Percentiles rank a stretch among this genome's conserved stretches.
Conservation (phyloP, 2,888 invertebrate genomes). For the Oscheius sp. region DNA sequence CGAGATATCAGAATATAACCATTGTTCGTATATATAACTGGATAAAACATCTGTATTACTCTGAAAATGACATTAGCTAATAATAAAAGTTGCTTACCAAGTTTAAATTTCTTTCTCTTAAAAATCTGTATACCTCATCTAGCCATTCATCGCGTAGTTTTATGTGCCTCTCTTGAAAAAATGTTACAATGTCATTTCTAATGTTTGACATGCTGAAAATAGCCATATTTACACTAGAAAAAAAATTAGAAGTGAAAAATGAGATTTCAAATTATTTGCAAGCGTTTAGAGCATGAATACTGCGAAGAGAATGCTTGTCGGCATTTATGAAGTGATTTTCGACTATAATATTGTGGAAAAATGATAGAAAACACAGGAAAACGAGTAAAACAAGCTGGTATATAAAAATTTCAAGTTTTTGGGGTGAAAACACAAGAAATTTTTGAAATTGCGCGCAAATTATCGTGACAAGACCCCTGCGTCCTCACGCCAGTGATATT, state of each 20-base stretch:
- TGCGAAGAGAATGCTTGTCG: not conserved
- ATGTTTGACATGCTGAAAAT: slow-evolving; percentile 4
- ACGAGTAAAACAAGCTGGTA: no score
- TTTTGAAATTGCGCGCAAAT: no score
- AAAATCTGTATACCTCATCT: not conserved
- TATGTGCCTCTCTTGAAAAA: slow-evolving; percentile 13
- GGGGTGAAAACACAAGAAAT: no score
- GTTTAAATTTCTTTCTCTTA: not conserved
- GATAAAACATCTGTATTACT: slow-evolving; percentile 1
- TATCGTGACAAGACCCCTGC: no score
- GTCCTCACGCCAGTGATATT: no score
- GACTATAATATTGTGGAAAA: not conserved
- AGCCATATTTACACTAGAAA: not conserved
- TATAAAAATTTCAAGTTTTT: no score
- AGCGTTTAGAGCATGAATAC: not conserved
- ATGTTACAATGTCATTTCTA: not conserved
- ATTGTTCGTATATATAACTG: slow-evolving; percentile 37
- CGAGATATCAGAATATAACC: slow-evolving; percentile 33
- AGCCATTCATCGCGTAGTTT: slow-evolving; percentile 12
- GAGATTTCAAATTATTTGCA: not conserved
- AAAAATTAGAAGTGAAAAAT: not conserved
- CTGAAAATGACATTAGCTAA: not conserved
- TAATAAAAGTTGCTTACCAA: not conserved
- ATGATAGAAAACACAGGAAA: not conserved
- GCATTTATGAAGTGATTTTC: not conserved